Percentiles rank a stretch among this genome's conserved stretches.
phyloP scores from a whole-genome alignment of 2,888 invertebrate genomes.

The Leptinotarsa haldemani region DNA sequence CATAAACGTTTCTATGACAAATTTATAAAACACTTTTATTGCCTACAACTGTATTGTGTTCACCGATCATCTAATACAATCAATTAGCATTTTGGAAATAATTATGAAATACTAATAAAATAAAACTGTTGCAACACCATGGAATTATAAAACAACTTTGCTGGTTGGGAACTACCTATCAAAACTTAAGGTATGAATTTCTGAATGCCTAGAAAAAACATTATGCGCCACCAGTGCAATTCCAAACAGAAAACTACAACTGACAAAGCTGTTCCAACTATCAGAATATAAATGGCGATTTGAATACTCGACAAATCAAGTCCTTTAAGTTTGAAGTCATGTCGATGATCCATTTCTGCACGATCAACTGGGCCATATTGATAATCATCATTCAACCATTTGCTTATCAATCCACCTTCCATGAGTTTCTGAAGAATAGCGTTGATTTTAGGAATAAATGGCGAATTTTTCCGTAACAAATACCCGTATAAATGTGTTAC shows the following conservation, averaged over 20 bases:
- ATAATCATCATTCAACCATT: background rate
- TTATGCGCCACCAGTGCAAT: background rate
- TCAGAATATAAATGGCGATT: background rate
- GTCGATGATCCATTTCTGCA: background rate
- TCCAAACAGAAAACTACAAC: background rate
- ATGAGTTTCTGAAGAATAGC: background rate
- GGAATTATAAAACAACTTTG: too few relatives aligned
- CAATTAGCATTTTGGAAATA: too few relatives aligned
- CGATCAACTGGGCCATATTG: background rate
- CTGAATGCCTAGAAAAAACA: background rate
- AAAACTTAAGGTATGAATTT: background rate
- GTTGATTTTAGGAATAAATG: background rate
- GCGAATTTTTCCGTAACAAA: background rate
- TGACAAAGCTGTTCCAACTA: background rate
- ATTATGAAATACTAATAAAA: too few relatives aligned
- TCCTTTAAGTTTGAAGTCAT: background rate
- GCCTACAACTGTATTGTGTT: too few relatives aligned
- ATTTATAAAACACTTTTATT: too few relatives aligned
- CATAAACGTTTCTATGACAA: too few relatives aligned
- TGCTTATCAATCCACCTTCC: background rate
- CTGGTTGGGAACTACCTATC: too few relatives aligned
- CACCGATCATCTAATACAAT: too few relatives aligned
- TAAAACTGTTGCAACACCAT: too few relatives aligned
- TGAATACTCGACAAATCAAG: background rate
- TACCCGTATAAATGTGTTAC: background rate